phyloP scores from a whole-genome alignment of 2,888 invertebrate species.

The Amiota mariae region DNA sequence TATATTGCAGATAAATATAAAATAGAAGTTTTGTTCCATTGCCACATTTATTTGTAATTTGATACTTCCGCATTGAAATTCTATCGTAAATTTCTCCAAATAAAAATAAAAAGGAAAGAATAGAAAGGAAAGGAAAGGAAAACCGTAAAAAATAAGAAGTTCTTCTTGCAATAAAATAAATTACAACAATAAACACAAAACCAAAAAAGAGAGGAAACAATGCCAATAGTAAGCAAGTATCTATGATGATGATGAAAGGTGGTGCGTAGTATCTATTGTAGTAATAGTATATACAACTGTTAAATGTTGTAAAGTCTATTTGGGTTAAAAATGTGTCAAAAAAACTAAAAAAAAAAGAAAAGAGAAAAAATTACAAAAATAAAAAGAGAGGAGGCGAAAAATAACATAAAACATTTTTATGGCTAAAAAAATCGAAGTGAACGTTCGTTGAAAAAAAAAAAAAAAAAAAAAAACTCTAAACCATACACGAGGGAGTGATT shows the following conservation, averaged over 20 bases:
- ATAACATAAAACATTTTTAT: slow-evolving; percentile 66
- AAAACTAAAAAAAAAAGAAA: slow-evolving; percentile 24
- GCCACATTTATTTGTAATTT: slow-evolving; percentile 59
- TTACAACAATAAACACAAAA: slow-evolving; percentile 50
- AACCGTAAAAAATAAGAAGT: slow-evolving; percentile 21
- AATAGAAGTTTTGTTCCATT: neutral
- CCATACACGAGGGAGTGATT: slow-evolving; percentile 28
- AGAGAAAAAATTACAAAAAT: slow-evolving; percentile 38
- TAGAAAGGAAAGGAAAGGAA: slow-evolving; percentile 38
- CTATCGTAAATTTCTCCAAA: slow-evolving; percentile 13
- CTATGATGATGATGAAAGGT: no score
- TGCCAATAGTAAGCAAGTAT: neutral
- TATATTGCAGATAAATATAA: neutral
- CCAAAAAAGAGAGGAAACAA: neutral
- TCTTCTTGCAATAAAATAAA: slow-evolving; percentile 63
- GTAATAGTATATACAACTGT: neutral
- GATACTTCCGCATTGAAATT: slow-evolving; percentile 52
- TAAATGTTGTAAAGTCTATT: slow-evolving; percentile 29
- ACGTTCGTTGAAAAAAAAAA: no score
- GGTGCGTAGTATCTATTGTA: no score
- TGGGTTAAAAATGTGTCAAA: slow-evolving; percentile 47
- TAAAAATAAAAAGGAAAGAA: neutral
- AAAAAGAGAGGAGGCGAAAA: slow-evolving; percentile 31
- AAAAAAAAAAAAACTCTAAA: neutral
- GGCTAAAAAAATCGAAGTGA: slow-evolving; percentile 56